Conservation (phyloP, 2,888 invertebrate species). For the Trichacis sp. region DNA sequence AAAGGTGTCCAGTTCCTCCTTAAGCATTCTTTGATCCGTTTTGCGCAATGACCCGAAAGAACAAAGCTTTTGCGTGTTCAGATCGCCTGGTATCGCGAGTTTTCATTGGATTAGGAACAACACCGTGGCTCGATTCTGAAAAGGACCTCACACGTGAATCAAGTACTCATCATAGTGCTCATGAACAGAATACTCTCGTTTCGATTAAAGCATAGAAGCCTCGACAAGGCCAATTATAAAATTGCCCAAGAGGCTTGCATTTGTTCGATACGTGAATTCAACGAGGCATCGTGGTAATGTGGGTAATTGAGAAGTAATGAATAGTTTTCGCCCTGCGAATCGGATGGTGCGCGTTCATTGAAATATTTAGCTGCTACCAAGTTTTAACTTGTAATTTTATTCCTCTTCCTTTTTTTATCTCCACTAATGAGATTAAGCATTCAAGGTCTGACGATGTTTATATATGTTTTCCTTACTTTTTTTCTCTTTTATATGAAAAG, state of each 20-base stretch:
- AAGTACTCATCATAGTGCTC: background rate
- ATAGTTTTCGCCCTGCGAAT: background rate
- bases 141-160: background rate
- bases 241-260: background rate
- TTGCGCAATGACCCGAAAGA: background rate
- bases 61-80: background rate
- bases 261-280: background rate
- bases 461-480: background rate
- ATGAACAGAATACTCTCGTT: background rate
- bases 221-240: conserved; percentile 2
- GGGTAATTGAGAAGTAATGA: conserved; percentile 3
- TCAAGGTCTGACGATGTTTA: too few relatives aligned
- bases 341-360: background rate
- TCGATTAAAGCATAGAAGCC: background rate
- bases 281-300: background rate
- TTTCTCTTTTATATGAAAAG: background rate
- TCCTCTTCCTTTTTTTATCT: background rate
- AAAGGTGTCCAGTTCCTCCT: too few relatives aligned
- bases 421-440: background rate
- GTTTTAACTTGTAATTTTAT: too few relatives aligned
- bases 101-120: background rate
- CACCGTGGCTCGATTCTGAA: background rate
- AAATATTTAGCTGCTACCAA: background rate
- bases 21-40: background rate
- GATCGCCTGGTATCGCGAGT: background rate